A percentile compares a stretch with the other conserved stretches of the same genome.
phyloP scores from a whole-genome alignment of 1,140 invertebrate species.

The Drosophila novamexicana region DNA sequence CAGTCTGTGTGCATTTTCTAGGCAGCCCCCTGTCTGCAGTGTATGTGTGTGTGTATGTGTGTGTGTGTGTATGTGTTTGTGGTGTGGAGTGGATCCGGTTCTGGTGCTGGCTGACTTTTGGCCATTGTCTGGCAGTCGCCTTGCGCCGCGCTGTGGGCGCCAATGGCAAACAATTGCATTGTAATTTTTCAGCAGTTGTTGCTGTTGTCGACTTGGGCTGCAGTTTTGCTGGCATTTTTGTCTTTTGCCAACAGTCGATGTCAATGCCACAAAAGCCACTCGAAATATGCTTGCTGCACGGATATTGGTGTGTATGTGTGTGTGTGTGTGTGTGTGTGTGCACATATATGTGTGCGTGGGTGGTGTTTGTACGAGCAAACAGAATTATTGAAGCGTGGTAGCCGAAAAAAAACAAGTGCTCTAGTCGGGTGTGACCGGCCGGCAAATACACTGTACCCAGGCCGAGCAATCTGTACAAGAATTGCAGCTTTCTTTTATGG shows the following conservation, averaged over 20 bases:
- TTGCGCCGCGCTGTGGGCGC: slow-evolving; percentile 17
- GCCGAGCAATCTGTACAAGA: no score
- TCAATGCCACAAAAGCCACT: slow-evolving; percentile 79
- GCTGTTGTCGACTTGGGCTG: slow-evolving; percentile 42
- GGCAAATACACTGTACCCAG: no score
- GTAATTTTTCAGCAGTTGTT: slow-evolving; percentile 57
- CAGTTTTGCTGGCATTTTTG: slow-evolving; percentile 58
- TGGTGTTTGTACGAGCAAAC: slow-evolving; percentile 55
- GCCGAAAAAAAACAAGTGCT: slow-evolving; percentile 37
- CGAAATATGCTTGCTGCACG: slow-evolving; percentile 65
- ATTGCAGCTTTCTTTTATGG: no score
- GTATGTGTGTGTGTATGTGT: not conserved
- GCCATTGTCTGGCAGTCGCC: slow-evolving; percentile 5
- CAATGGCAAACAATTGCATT: slow-evolving; percentile 72
- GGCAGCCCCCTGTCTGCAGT: not conserved
- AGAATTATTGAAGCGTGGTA: slow-evolving; percentile 78
- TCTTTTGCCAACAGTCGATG: slow-evolving; percentile 60
- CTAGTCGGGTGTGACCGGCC: no score
- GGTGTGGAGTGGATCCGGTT: slow-evolving; percentile 22
- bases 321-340: slow-evolving; percentile 8
- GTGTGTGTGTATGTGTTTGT: not conserved
- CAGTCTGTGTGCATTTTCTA: slow-evolving; percentile 37
- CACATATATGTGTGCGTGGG: slow-evolving; percentile 8
- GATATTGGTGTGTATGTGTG: slow-evolving; percentile 19
- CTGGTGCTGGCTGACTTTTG: slow-evolving; percentile 39